Percentiles rank a stretch among this genome's conserved stretches.
Conservation (phyloP, 2,888 invertebrate genomes). For the Heteromurus nitidus region DNA sequence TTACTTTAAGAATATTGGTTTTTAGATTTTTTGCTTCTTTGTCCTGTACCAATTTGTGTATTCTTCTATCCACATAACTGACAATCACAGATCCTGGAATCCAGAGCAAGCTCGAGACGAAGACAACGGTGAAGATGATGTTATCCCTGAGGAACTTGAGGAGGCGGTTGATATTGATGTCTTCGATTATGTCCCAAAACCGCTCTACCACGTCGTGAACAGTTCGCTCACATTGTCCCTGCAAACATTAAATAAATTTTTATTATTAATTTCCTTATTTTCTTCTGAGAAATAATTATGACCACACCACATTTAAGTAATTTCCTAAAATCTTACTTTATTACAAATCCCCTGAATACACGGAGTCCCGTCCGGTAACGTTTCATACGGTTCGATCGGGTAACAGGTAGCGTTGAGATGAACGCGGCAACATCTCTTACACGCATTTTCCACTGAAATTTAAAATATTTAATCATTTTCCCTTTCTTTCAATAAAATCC, state of each 20-base stretch:
- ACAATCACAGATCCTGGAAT: conserved; percentile 81
- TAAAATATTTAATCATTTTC: neutral
- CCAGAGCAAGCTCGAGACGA: conserved; percentile 94
- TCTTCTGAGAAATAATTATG: neutral
- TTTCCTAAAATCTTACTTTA: conserved; percentile 79
- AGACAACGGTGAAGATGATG: conserved; percentile 93
- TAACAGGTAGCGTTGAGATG: conserved; percentile 94
- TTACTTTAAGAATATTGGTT: conserved; percentile 2
- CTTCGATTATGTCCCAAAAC: conserved; percentile 98
- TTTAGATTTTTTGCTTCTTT: neutral
- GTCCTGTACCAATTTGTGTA: conserved; percentile 70
- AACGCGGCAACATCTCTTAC: conserved; percentile 94
- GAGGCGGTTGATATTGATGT: conserved; percentile 95
- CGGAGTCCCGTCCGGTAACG: conserved; percentile 93
- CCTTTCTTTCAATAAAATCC: too few relatives aligned
- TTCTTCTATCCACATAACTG: conserved; percentile 70
- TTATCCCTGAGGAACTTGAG: conserved; percentile 92
- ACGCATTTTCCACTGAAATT: conserved; percentile 90
- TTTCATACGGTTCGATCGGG: conserved; percentile 91
- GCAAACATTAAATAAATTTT: conserved; percentile 56
- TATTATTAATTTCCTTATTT: neutral
- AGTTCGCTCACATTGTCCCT: conserved; percentile 96
- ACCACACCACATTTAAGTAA: neutral
- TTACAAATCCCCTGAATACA: conserved; percentile 98
- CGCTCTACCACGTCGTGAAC: conserved; percentile 96